phyloP scores from a whole-genome alignment of 2,888 invertebrate genomes.

The Eurois occulta region DNA sequence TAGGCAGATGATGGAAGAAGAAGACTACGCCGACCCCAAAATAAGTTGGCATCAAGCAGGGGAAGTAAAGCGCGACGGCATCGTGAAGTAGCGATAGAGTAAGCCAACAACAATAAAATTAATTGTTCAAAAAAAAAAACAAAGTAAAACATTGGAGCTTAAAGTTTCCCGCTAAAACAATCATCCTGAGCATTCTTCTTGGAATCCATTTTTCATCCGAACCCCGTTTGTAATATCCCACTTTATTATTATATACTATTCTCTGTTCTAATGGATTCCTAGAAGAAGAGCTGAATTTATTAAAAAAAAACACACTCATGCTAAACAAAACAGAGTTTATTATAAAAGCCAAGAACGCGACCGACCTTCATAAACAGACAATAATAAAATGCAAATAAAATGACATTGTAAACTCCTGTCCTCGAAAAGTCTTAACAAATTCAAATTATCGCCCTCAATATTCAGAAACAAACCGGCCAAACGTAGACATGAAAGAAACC shows the following conservation, averaged over 20 bases:
- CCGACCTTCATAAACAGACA: constrained; percentile 20
- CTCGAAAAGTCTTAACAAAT: constrained; percentile 58
- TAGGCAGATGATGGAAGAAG: too few species aligned
- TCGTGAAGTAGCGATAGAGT: too few species aligned
- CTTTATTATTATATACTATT: neutral
- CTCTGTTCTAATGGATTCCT: neutral
- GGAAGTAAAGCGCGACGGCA: too few species aligned
- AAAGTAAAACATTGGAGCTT: neutral
- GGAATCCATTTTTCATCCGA: neutral
- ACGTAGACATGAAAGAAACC: constrained; percentile 75
- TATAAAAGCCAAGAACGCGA: neutral
- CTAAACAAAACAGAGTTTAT: neutral
- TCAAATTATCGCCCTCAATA: constrained; percentile 75
- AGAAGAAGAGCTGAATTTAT: neutral
- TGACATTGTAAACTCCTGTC: constrained; percentile 11
- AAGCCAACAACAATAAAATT: neutral
- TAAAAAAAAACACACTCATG: neutral
- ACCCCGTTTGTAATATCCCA: neutral
- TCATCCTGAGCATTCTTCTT: neutral
- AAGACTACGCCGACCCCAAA: too few species aligned
- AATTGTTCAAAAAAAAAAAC: neutral
- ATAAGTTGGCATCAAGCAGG: too few species aligned
- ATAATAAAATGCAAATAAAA: constrained; percentile 40
- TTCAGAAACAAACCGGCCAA: constrained; percentile 72
- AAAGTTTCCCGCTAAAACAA: neutral